Base-by-base conservation (phyloP, 2,888 invertebrate species). In the Synanthedon myopaeformis region DNA sequence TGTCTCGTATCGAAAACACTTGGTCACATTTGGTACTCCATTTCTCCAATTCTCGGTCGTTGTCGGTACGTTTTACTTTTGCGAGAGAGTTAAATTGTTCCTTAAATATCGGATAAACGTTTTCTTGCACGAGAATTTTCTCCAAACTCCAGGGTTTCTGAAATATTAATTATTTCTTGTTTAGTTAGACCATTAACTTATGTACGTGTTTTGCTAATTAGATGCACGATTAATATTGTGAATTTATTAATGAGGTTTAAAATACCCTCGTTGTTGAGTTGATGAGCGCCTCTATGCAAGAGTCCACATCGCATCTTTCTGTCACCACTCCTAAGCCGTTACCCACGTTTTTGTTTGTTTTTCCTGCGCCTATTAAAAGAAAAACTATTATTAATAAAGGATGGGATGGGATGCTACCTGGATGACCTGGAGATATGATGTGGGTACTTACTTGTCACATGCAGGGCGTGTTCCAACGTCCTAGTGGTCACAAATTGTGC, bases 121-220 rank as follows among this genome's bases (percentile, higher is more conserved):
- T 69, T 57, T 82, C 82, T 58, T 82, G 80, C 2, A 82, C 71
- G 3, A 70, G 58, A 35, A 82, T 62, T 3, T 59, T 64, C 6
- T 58, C 55, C 6, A 81, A 54, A 8, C 57, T 65, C 78, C 80
- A 82, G 0, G 73, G 72, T 5, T 62, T 59, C 74, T 76, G 68
- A 11, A 67, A 70, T 49, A 51, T 51, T n/a, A 51, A 51, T 23
- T 23, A 23, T 23, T 23, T 23, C 23, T 23, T 23, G 5, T 23
- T 4, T 23, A 23, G 5, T 4, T 23, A 23, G 5, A 23, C 4
- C 4, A 23, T 23, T 23, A 4, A 4, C 4, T 23, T 23, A 23
- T 0, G n/a, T n/a, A n/a, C n/a, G 23, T 23, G 23, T 5, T 23
- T 23, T 23, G 19, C n/a, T n/a, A n/a, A n/a, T n/a, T n/a, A n/a